These are phyloP conservation scores for Siniperca undulata DNA, from an alignment of 2,797 vertebrate genomes.

Conservation along the genomic window DNA sequence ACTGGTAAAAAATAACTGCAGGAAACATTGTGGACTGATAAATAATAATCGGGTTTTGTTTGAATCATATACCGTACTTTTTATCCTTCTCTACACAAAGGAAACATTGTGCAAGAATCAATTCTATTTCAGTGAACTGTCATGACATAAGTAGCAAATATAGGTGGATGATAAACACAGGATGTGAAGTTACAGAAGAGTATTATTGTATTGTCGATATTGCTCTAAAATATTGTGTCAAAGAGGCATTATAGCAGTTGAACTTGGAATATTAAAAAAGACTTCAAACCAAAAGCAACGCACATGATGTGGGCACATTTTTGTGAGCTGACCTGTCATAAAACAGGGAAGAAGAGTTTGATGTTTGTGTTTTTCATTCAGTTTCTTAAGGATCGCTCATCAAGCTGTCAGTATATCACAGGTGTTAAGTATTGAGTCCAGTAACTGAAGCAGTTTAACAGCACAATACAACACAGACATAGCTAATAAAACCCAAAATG, in stretches of 20 bases:
- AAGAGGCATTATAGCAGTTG: background rate
- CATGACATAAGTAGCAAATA: background rate
- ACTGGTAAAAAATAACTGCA: slow-evolving; percentile 19
- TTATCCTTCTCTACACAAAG: background rate
- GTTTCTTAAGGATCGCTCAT: slow-evolving; percentile 7
- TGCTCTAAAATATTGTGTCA: background rate
- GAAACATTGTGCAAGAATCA: slow-evolving; percentile 25
- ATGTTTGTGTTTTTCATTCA: slow-evolving; percentile 11
- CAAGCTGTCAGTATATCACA: slow-evolving; percentile 14
- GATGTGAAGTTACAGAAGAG: slow-evolving; percentile 7
- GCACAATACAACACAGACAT: background rate
- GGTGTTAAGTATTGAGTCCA: slow-evolving; percentile 2
- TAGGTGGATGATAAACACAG: slow-evolving; percentile 12
- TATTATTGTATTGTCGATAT: background rate
- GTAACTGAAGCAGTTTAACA: slow-evolving; percentile 19
- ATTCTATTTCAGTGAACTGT: slow-evolving; percentile 11
- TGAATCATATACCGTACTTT: slow-evolving; percentile 6
- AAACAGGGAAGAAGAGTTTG: background rate
- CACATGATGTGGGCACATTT: background rate
- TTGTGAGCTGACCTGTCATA: background rate
- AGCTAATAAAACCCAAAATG: slow-evolving; percentile 12
- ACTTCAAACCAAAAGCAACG: background rate
- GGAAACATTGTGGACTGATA: slow-evolving; percentile 24
- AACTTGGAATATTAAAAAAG: background rate
- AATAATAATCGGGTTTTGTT: slow-evolving; percentile 29